Evolutionary conservation across 2,113 vertebrate species (phyloP).

Genomic region (Notarius lentiginosus): DNA sequence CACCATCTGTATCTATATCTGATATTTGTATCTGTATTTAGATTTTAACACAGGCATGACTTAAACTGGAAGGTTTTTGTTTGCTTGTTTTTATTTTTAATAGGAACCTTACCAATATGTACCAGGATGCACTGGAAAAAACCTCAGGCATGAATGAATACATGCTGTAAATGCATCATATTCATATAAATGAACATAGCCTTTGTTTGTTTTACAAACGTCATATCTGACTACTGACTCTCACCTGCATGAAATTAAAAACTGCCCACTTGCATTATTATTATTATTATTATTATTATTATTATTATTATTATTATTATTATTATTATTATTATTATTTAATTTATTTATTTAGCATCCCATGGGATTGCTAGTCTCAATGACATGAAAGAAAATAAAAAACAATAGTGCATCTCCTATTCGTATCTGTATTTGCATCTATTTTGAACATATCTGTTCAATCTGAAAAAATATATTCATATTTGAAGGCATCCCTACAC

Average conservation of each 20-base stretch:
- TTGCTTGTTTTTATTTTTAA: neutral
- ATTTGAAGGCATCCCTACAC: neutral
- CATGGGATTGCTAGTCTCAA: neutral
- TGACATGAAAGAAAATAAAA: neutral
- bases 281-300: neutral
- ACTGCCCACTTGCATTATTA: no score
- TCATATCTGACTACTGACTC: neutral
- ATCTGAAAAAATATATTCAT: neutral
- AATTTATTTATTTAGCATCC: neutral
- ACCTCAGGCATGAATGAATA: neutral
- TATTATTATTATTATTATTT: neutral
- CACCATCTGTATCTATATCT: neutral
- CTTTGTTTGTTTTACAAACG: neutral
- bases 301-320: neutral
- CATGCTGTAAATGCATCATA: neutral
- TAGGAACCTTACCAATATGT: neutral
- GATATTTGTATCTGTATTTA: neutral
- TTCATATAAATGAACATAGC: neutral
- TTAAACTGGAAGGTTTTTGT: neutral
- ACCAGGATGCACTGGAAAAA: neutral
- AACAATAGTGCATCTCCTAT: neutral
- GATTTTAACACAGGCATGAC: neutral
- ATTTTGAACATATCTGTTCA: neutral
- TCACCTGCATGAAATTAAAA: neutral
- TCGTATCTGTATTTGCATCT: neutral